phyloP scores from a whole-genome alignment of 2,113 vertebrate genomes.

The Oncorhynchus mykiss region DNA sequence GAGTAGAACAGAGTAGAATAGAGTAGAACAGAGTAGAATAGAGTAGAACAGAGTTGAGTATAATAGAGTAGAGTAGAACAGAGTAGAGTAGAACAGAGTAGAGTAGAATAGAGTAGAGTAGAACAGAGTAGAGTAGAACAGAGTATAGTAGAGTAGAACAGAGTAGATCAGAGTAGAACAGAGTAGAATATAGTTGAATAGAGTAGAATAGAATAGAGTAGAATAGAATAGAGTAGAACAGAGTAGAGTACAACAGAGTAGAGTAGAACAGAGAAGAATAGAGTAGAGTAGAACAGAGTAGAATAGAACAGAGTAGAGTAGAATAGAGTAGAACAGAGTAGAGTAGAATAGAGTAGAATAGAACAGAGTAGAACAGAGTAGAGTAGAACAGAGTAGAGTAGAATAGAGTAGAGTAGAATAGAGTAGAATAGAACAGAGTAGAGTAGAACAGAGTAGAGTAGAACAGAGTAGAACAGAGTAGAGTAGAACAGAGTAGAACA shows the following conservation, averaged over 20 bases:
- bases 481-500: background rate
- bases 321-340: too few species aligned
- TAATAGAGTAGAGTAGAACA: background rate
- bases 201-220: background rate
- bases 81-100: background rate
- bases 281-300: too few species aligned
- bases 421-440: too few species aligned
- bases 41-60: background rate
- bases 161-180: fast-evolving
- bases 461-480: background rate
- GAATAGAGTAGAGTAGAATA: background rate
- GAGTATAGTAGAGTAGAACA: too few species aligned
- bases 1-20: background rate
- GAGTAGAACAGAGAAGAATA: background rate
- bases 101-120: background rate
- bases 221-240: background rate
- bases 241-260: background rate
- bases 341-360: background rate
- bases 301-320: too few species aligned
- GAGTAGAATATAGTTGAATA: too few species aligned
- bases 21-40: background rate
- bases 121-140: background rate
- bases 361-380: background rate
- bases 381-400: background rate
- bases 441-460: background rate